Base-by-base conservation (phyloP, 2,797 vertebrate species). In the Margarornis squamiger region DNA sequence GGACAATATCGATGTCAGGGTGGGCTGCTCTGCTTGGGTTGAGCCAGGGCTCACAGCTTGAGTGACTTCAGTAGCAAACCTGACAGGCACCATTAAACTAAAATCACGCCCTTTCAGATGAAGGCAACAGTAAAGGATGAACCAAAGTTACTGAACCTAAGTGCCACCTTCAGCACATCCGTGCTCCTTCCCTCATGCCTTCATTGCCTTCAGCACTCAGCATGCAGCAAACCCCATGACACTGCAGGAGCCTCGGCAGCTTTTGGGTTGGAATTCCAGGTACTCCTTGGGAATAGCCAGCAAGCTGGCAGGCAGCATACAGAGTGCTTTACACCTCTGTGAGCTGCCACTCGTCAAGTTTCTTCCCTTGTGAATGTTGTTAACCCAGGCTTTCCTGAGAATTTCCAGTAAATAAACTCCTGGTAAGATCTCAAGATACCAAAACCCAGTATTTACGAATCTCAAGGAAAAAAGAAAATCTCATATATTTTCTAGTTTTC, bases 141-240 rank as follows among this genome's bases (percentile, higher is more conserved):
- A 26, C 14, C 14, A 18, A 55, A 66, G 32, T 23, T 52, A 41
- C 0, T 12, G 29, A 85, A 73, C 27, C 9, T 4, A 48, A 57
- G 27, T 32, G 18, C 18, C 19, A 7, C 66, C 14, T 48, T 52
- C 51, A 38, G 8, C 32, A n/a, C 48, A 52, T 4, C 12, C 3
- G 1, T 26, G 36, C 15, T 79, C 21, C 34, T 45, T n/a, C 75
- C 59, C 34, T 27, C n/a, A 9, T 55, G 30, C 74, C 59, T 74
- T 34, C 4, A 1, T 4, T 61, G 26, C 63, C 65, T 48, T 55
- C 81, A n/a, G 84, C 2, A 9, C 34, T 10, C 6, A 21, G 62
- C 4, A 4, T 0, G 9, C 38, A 45, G 38, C 80, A 61, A 46
- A 27, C 1, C 20, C 12, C 0, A 22, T 8, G 16, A 1, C 20